Evolutionary conservation across 2,113 vertebrate genomes (phyloP), one percentile per base, ranked within the genome.

Genomic region (Hyperopisus bebe): DNA sequence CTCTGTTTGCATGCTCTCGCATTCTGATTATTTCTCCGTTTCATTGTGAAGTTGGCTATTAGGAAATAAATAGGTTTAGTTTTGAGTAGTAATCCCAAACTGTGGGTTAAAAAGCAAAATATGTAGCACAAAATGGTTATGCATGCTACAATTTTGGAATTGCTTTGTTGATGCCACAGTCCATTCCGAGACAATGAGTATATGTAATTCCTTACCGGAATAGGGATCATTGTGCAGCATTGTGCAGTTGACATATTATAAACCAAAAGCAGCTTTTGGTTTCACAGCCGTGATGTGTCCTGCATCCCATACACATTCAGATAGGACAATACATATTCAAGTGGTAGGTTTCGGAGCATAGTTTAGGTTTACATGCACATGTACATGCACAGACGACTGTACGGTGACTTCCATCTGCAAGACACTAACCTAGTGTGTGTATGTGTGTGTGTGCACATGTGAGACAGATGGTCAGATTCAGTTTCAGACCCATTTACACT

Each of bases 1-100:
- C 90, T 87, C 89, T 88, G 87, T 88, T 89, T 92, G 89, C 85
- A 90, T 91, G 90, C 89, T 89, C 86, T 51, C 51, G 86, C 51
- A 48, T 82, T 66, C 66, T 77, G 74, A 88, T 80, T 55, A 77
- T 85, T 53, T 87, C 84, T 77, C 89, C 24, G 83, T 86, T 90
- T 77, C 58, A 90, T 87, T 87, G 89, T 87, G 47, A 87, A 87
- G 84, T 77, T 80, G 89, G 85, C 84, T 90, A 42, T 87, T 77
- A 89, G 77, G 48, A 90, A 85, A 70, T 77, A 80, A 90, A 51
- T 86, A 74, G 85, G 89, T 90, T 87, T 87, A 77, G 85, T 90
- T 87, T 86, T 87, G 62, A 90, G 80, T 77, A 84, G 55, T 85
- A 85, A 90, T 88, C 87, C 90, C 62, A 89, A 80, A 62, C 74